A percentile compares a stretch with the other conserved stretches of the same genome.
phyloP scores from a whole-genome alignment of 92 coral and sea anemone species.

The Actinostola sp. region DNA sequence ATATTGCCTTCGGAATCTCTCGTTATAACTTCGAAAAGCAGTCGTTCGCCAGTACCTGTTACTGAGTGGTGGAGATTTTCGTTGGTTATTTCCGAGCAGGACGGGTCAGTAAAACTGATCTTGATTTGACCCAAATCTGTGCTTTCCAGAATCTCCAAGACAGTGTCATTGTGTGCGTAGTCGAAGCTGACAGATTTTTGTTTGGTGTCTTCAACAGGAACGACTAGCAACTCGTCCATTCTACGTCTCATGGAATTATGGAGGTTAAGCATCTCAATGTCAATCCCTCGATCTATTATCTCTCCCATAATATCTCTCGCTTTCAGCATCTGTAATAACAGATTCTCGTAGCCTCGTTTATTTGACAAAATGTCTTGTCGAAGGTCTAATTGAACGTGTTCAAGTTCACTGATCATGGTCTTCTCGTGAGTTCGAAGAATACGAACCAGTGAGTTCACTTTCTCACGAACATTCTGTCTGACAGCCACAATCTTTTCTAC shows the following conservation, averaged over 20 bases:
- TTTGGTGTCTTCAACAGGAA: conserved; percentile 31
- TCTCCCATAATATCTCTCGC: conserved; percentile 53
- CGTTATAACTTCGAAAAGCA: conserved; percentile 65
- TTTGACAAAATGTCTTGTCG: conserved; percentile 38
- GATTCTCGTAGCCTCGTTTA: conserved; percentile 46
- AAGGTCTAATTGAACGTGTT: conserved; percentile 66
- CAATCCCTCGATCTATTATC: conserved; percentile 67
- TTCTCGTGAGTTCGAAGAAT: conserved; percentile 72
- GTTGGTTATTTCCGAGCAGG: conserved; percentile 20
- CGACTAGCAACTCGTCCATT: conserved; percentile 45
- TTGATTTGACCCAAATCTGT: conserved; percentile 67
- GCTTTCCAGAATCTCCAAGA: conserved; percentile 38
- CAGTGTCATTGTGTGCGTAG: conserved; percentile 62
- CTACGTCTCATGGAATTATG: conserved; percentile 53
- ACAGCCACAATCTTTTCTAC: conserved; percentile 61
- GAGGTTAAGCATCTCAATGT: conserved; percentile 65
- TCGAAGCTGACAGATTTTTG: conserved; percentile 50
- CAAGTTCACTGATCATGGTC: conserved; percentile 56
- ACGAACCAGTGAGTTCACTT: conserved; percentile 50
- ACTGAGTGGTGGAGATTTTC: conserved; percentile 30
- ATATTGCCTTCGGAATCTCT: conserved; percentile 73
- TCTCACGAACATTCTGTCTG: conserved; percentile 57
- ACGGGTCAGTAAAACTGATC: conserved; percentile 72
- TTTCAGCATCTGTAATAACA: conserved; percentile 62
- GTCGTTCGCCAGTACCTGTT: conserved; percentile 66